These are phyloP conservation scores for Tyria jacobaeae DNA, from an alignment of 2,888 invertebrate genomes.

Conservation along the genomic window DNA sequence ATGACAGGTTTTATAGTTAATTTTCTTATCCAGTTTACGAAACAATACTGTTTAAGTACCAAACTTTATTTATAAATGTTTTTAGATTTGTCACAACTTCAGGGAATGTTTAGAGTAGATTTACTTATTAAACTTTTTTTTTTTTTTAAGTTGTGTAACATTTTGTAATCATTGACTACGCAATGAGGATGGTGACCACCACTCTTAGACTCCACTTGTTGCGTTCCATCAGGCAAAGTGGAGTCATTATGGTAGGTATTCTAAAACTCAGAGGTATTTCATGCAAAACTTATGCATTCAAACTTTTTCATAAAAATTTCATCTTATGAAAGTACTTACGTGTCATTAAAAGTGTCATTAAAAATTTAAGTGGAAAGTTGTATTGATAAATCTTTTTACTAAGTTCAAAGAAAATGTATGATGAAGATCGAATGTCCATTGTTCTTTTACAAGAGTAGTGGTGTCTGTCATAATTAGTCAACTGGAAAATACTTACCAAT, in stretches of 20 bases:
- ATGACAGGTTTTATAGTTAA: too few relatives aligned
- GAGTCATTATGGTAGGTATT: too few relatives aligned
- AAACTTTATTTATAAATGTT: too few relatives aligned
- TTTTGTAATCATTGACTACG: too few relatives aligned
- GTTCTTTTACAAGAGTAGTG: not conserved
- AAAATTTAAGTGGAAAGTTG: not conserved
- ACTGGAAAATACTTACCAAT: slow-evolving; percentile 19
- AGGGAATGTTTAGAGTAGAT: not conserved
- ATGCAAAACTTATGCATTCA: not conserved
- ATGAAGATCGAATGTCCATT: not conserved
- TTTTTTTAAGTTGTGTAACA: not conserved
- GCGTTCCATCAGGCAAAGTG: too few relatives aligned
- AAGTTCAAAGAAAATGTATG: not conserved
- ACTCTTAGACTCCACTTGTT: too few relatives aligned
- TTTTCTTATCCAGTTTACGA: too few relatives aligned
- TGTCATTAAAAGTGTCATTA: not conserved
- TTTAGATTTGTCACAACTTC: not conserved
- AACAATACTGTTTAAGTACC: too few relatives aligned
- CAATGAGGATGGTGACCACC: too few relatives aligned
- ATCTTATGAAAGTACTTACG: not conserved
- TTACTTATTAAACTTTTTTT: not conserved
- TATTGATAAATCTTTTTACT: not conserved
- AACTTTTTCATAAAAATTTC: not conserved
- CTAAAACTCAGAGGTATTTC: not conserved
- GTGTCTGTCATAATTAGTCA: not conserved